Evolutionary conservation across 2,888 invertebrate genomes (phyloP).

Genomic region (Machimus atricapillus): DNA sequence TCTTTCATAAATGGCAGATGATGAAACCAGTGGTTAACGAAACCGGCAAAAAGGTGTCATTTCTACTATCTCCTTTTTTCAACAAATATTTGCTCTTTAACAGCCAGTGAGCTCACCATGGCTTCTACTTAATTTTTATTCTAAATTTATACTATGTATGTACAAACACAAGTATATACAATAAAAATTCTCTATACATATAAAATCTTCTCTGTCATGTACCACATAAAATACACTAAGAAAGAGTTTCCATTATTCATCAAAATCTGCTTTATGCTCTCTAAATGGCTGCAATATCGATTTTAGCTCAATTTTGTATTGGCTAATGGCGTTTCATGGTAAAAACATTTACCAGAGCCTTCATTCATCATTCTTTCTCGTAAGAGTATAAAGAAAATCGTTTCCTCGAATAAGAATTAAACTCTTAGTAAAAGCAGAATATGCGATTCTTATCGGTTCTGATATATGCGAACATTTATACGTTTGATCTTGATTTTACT

Average conservation of each 20-base stretch:
- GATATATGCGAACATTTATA: background rate
- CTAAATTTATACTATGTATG: too few relatives aligned
- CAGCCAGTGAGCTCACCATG: background rate
- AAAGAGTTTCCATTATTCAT: background rate
- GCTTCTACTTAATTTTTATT: too few relatives aligned
- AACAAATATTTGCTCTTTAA: background rate
- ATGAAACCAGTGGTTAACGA: background rate
- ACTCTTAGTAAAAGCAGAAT: background rate
- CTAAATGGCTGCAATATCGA: background rate
- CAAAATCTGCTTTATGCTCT: background rate
- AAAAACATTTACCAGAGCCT: background rate
- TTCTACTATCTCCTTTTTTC: background rate
- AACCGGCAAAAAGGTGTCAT: background rate
- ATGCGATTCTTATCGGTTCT: background rate
- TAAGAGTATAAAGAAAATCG: too few relatives aligned
- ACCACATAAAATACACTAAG: background rate
- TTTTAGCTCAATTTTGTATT: background rate
- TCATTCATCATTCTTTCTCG: background rate
- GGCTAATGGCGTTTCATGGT: background rate
- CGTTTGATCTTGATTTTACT: too few relatives aligned
- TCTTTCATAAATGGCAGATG: background rate
- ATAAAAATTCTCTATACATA: background rate
- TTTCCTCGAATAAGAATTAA: background rate
- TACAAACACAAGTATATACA: too few relatives aligned
- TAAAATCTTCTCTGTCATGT: background rate